These are phyloP conservation scores for Apostichopus leukothele DNA, from an alignment of 53 echinoderm and acorn worm species.

Conservation along the genomic window DNA sequence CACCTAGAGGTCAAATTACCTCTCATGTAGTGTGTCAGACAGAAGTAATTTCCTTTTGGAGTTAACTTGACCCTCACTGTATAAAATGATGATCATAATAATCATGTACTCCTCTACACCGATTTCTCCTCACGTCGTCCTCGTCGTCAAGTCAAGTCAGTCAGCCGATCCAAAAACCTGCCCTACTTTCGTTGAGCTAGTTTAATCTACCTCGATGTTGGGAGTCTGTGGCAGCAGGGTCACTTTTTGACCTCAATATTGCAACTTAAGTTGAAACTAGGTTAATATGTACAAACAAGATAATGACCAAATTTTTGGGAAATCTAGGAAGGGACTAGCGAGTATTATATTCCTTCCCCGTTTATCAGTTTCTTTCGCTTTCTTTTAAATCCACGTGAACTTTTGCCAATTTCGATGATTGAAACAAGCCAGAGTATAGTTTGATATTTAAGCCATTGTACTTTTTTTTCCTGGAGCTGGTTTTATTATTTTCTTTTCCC, in stretches of 20 bases:
- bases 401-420: not conserved
- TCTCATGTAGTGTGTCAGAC: not conserved
- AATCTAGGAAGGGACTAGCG: conserved; percentile 1
- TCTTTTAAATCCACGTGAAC: not conserved
- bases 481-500: too few species aligned
- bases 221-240: conserved; percentile 15
- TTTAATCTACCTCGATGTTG: conserved; percentile 25
- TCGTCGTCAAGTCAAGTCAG: not conserved
- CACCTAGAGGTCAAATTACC: conserved; percentile 28
- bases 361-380: not conserved
- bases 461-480: conserved; percentile 18
- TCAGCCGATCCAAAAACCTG: conserved; percentile 15
- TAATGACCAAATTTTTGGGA: conserved; percentile 30
- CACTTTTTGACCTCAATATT: conserved; percentile 33
- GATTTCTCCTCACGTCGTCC: too few species aligned
- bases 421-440: conserved; percentile 20
- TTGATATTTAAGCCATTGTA: not conserved
- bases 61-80: conserved; percentile 33
- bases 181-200: conserved; percentile 36
- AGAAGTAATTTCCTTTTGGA: conserved; percentile 4
- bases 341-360: not conserved
- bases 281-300: conserved; percentile 46
- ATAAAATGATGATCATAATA: not conserved
- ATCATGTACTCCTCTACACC: too few species aligned
- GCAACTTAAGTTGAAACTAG: conserved; percentile 31